Percentiles rank a stretch among this genome's conserved stretches.
phyloP scores from a whole-genome alignment of 2,113 vertebrate genomes.

The Hassar affinis region DNA sequence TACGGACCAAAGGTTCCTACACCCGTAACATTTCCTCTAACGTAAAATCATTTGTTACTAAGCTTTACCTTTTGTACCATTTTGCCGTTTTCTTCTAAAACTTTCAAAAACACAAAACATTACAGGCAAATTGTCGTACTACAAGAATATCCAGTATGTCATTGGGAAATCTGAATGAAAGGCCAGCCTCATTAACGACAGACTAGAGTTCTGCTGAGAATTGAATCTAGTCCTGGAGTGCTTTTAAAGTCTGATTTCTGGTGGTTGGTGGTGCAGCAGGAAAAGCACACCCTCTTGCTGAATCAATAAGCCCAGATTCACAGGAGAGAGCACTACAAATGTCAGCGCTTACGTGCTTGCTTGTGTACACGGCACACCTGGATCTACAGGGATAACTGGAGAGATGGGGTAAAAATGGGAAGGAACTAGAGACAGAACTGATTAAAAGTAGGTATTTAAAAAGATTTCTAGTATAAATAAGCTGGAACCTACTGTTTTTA shows the following conservation, averaged over 20 bases:
- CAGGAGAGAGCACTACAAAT: slow-evolving; percentile 40
- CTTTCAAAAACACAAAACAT: neutral
- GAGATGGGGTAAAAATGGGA: neutral
- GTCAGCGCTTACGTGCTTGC: slow-evolving; percentile 37
- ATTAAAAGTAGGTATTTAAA: too few species aligned
- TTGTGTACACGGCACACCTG: slow-evolving; percentile 4
- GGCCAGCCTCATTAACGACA: slow-evolving; percentile 5
- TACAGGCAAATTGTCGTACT: neutral
- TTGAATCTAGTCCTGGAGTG: neutral
- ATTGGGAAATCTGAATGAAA: neutral
- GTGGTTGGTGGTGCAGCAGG: neutral
- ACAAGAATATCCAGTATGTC: neutral
- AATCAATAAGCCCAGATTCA: slow-evolving; percentile 40
- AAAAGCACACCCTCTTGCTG: neutral
- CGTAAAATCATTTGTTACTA: neutral
- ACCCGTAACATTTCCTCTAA: neutral
- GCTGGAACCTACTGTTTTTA: too few species aligned
- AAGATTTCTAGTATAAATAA: too few species aligned
- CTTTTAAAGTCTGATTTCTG: slow-evolving; percentile 16
- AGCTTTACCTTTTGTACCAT: neutral
- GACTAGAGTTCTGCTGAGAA: neutral
- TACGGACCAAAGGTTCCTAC: neutral
- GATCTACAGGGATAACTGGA: slow-evolving; percentile 10
- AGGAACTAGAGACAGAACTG: neutral
- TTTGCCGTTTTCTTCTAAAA: neutral